Percentiles rank a stretch among this genome's conserved stretches.
Evolutionary conservation across 2,888 invertebrate species (phyloP).

Genomic region (Osmoderma eremita): DNA sequence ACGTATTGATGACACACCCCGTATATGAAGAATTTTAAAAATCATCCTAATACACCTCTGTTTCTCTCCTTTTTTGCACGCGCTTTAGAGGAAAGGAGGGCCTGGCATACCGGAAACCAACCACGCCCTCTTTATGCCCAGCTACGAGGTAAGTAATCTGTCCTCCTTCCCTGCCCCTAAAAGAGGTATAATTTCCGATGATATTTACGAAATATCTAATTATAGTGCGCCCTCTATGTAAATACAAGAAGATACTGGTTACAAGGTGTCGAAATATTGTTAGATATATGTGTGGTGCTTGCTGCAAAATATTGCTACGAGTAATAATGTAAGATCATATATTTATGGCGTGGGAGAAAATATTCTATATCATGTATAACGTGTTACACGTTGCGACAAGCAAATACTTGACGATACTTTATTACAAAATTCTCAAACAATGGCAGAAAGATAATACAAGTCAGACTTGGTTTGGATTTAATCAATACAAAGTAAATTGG

Average conservation of each 20-base stretch:
- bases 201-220: neutral
- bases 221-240: neutral
- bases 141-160: slow-evolving; percentile 57
- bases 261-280: slow-evolving; percentile 48
- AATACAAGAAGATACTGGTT: slow-evolving; percentile 35
- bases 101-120: slow-evolving; percentile 58
- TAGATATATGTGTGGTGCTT: slow-evolving; percentile 65
- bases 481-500: no score
- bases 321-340: no score
- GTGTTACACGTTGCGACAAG: no score
- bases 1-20: neutral
- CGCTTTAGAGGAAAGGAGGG: slow-evolving; percentile 63
- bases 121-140: slow-evolving; percentile 61
- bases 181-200: slow-evolving; percentile 50
- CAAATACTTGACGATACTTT: no score
- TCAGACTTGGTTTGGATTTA: no score
- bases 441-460: no score
- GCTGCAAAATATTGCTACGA: slow-evolving; percentile 50
- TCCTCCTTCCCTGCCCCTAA: slow-evolving; percentile 59
- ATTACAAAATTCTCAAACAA: no score
- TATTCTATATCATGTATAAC: no score
- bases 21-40: neutral
- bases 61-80: slow-evolving; percentile 23
- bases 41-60: neutral
- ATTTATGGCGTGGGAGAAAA: neutral